Base-by-base conservation (phyloP, 2,113 vertebrate species). In the Vanacampus margaritifer region DNA sequence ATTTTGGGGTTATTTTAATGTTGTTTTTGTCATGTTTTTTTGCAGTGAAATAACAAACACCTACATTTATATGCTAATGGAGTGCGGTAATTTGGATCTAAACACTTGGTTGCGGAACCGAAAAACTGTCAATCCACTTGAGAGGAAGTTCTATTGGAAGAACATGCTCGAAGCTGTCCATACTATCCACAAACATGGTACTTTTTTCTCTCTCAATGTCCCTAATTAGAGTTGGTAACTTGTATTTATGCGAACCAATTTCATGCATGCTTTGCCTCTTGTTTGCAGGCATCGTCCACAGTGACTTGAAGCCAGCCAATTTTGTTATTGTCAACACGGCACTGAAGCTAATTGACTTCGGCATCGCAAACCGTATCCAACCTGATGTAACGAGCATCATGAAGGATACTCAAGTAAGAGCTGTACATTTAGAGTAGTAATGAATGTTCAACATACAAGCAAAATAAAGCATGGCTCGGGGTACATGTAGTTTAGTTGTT, bases 91-190 rank as follows among this genome's bases (percentile, higher is more conserved):
- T 89, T 91, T 99, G 77, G 96, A 99, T 81, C 93, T 99, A 53
- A 99, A 97, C 80, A 97, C 93, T 78, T 98, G 95, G 96, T 88
- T 99, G 64, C 93, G 95, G 81, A 99, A 95, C 85, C 95, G 95
- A 80, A 98, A 95, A 68, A 79, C 80, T 0, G 90, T 98, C 51
- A 93, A 95, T 86, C 93, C 94, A 0, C 82, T 95, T 86, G 97
- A 99, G 78, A 91, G 96, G 39, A 98, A 98, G 84, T 95, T 95
- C 76, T 99, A 96, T 83, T 99, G 97, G 97, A 95, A 94, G 90
- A 95, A 99, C 75, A 99, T 99, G 96, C 87, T 98, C 85, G 96
- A 99, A 84, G 97, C 97, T 21, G 96, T 98, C 79, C 89, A 96
- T 28, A 96, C 95, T 69, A 98, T 99, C 76, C 97, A 99, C 77